Base-by-base conservation (phyloP, 2,888 invertebrate species). In the Isoperla grammatica region DNA sequence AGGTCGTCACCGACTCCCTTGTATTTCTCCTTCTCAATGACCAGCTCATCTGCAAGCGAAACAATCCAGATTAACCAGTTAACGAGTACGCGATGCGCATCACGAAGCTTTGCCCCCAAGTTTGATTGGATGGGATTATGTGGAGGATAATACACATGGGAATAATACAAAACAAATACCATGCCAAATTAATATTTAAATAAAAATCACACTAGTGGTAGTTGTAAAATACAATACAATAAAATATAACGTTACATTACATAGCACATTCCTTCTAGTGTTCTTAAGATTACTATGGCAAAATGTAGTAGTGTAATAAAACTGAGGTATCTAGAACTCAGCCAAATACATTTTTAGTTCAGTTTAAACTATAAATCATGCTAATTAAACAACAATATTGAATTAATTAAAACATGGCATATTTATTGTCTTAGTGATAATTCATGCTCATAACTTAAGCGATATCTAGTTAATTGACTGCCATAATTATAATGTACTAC, bases 1-100 rank as follows among this genome's bases (percentile, higher is more conserved):
- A 99, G 85, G 80, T 98, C 98, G 86, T 98, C 98, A 84, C 96
- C 96, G 83, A 99, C 97, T 81, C 92, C 90, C 87, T 97, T 98
- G 95, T 96, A 98, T 78, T 95, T 95, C 83, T 98, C 97, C 86
- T 98, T 99, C 80, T 93, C 93, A 78, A 90, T 87, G 74, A 94
- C 91, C 76, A 94, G 87, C 77, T 94, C 93, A 86, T 94, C 94
- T 94, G 85, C 69, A 81, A 80, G 20, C 46, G 46, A 22, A 46
- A 46, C 46, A 46, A 56, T 57, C 29, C 54, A 45, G 29, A 62
- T 20, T 15, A 49, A 56, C 59, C 57, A 50, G 46, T 50, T 57
- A 49, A 45, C n/a, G 48, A 49, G 40, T 20, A 23, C 48, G 48
- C 20, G 23, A 39, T 17, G n/a, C 22, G 54, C 39, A 13, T 57